Evolutionary conservation across 2,888 invertebrate species (phyloP), one percentile per base, ranked within the genome.

Genomic region (Cephus nigrinus): DNA sequence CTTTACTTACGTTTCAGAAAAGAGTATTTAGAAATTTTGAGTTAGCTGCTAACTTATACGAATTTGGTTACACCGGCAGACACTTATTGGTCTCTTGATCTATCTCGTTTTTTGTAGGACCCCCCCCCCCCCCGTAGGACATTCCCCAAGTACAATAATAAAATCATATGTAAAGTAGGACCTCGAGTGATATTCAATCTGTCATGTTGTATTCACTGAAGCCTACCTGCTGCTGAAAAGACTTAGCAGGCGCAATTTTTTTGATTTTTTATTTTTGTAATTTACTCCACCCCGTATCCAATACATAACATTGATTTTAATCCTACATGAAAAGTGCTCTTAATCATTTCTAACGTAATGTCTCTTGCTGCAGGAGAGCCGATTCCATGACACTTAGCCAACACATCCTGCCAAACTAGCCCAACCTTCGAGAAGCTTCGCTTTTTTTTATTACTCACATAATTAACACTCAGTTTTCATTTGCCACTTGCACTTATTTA

Each of bases 401-500:
- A 91, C 90, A 91, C 91, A 89, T 90, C 90, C 89, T 87, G 84
- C 55, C 23, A 55, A 55, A 23, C 55, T 23, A 23, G 55, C 2
- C 23, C 84, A 84, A 84, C 83, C 76, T 30, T 81, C 84, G 88
- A 84, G 80, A 84, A 87, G 89, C 89, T 90, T 89, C 86, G 88
- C 90, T 90, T 88, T 69, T 9, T 87, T 78, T 83, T 81, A 84
- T 81, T 84, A 87, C 86, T 86, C 84, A 86, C 87, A 84, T 86
- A 85, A 86, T 87, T 87, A 88, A 87, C 87, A 86, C 80, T 79
- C 76, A 80, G 81, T 80, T 79, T 77, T 78, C 77, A 78, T 81
- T 81, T 78, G 74, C 79, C 55, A 55, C 23, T 55, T 55, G 55
- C 55, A 55, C 55, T 55, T 2, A 23, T 55, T 55, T 9, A 55